Conservation (phyloP, 2,113 vertebrate genomes). For the Dromas ardeola region DNA sequence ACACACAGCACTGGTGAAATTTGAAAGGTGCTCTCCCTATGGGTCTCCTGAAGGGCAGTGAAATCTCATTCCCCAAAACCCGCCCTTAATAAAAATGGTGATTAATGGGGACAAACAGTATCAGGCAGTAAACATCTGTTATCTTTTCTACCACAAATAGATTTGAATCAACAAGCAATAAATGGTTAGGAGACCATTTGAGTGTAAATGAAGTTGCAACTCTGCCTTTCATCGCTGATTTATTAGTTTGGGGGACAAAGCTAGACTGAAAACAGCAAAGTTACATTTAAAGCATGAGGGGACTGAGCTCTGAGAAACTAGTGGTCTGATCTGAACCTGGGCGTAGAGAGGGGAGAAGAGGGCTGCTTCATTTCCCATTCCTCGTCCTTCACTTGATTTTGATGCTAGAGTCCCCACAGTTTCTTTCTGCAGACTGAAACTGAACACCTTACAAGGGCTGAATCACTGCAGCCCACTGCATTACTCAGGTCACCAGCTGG, state of each 20-base stretch:
- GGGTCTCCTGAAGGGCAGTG: background rate
- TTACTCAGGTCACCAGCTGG: background rate
- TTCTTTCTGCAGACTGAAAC: background rate
- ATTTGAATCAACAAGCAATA: background rate
- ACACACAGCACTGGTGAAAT: background rate
- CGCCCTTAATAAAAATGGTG: background rate
- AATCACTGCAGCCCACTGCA: background rate
- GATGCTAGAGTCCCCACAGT: background rate
- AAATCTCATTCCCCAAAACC: background rate
- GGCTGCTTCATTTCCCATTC: background rate
- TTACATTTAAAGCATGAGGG: background rate
- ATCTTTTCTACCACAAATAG: background rate
- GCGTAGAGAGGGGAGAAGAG: accelerated
- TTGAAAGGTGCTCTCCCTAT: background rate
- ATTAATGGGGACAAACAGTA: background rate
- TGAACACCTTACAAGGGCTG: background rate
- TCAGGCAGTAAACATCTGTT: background rate
- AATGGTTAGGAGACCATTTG: background rate
- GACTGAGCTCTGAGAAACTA: background rate
- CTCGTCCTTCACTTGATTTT: background rate
- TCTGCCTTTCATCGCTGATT: background rate
- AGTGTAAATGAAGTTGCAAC: background rate
- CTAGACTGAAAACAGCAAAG: background rate
- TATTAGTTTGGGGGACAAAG: background rate
- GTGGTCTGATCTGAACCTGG: background rate